A percentile compares a stretch with the other conserved stretches of the same genome.
phyloP scores from a whole-genome alignment of 2,888 invertebrate genomes.

The Neoascia interrupta region DNA sequence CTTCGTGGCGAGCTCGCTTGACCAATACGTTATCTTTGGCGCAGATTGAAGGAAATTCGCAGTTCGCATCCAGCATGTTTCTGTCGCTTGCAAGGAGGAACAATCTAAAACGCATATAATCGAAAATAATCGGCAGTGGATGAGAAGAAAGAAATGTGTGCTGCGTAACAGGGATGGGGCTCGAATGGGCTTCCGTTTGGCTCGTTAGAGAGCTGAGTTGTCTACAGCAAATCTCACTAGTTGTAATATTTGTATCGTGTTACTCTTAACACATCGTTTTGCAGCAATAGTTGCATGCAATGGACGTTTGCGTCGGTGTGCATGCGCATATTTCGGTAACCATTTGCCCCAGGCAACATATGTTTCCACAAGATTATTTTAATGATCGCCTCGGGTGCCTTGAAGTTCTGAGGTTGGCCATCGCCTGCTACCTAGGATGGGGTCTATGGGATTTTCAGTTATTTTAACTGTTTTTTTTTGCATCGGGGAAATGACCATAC shows the following conservation, averaged over 20 bases:
- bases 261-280: constrained; percentile 70
- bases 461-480: too few relatives aligned
- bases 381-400: constrained; percentile 61
- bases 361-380: constrained; percentile 67
- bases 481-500: too few relatives aligned
- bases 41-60: constrained; percentile 61
- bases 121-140: constrained; percentile 63
- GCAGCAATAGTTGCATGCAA: constrained; percentile 56
- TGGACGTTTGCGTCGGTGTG: background rate
- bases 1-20: constrained; percentile 14
- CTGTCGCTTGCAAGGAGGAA: constrained; percentile 13
- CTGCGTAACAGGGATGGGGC: constrained; percentile 50
- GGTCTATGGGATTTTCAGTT: constrained; percentile 45
- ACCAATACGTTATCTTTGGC: constrained; percentile 53
- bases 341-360: constrained; percentile 59
- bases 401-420: constrained; percentile 28
- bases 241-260: constrained; percentile 70
- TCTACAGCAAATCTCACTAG: constrained; percentile 66
- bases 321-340: constrained; percentile 59
- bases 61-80: background rate
- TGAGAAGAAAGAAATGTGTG: constrained; percentile 29
- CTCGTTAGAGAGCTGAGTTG: constrained; percentile 61
- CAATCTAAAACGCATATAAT: constrained; percentile 69
- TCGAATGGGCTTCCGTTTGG: constrained; percentile 56
- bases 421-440: constrained; percentile 32